A percentile compares a stretch with the other conserved stretches of the same genome.
phyloP scores from a whole-genome alignment of 2,888 invertebrate genomes.

The Capitulum mitella region DNA sequence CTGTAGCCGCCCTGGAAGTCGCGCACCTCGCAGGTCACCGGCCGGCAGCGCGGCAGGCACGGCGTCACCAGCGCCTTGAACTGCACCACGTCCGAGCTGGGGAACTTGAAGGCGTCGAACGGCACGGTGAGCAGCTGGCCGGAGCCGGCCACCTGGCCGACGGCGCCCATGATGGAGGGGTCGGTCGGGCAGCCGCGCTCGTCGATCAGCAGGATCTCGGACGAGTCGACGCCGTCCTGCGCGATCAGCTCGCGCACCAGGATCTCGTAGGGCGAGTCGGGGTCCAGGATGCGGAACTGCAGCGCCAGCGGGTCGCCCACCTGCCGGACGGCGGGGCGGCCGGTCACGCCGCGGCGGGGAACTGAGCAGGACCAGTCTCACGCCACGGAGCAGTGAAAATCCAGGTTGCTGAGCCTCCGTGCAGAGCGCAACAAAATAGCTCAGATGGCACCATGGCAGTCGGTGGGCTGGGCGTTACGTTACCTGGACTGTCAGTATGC shows the following conservation, averaged over 20 bases:
- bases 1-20: slow-evolving; percentile 43
- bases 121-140: slow-evolving; percentile 41
- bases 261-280: slow-evolving; percentile 46
- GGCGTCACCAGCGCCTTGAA: slow-evolving; percentile 45
- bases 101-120: slow-evolving; percentile 46
- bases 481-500: too few relatives aligned
- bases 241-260: slow-evolving; percentile 48
- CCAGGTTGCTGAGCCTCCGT: too few relatives aligned
- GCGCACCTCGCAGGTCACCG: slow-evolving; percentile 41
- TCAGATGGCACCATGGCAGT: too few relatives aligned
- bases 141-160: slow-evolving; percentile 37
- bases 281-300: slow-evolving; percentile 46
- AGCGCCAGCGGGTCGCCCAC: slow-evolving; percentile 48
- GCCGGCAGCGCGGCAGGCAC: slow-evolving; percentile 43
- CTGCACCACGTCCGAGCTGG: slow-evolving; percentile 44
- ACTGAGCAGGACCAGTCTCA: too few relatives aligned
- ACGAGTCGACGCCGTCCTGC: slow-evolving; percentile 45
- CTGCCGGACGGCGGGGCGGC: slow-evolving; percentile 31
- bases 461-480: too few relatives aligned
- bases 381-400: too few relatives aligned
- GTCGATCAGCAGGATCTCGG: slow-evolving; percentile 48
- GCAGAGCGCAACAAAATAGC: too few relatives aligned
- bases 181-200: slow-evolving; percentile 46
- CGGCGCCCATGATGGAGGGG: slow-evolving; percentile 45
- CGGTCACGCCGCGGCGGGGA: too few relatives aligned